Evolutionary conservation across 2,113 vertebrate genomes (phyloP).

Genomic region (Esox niger): DNA sequence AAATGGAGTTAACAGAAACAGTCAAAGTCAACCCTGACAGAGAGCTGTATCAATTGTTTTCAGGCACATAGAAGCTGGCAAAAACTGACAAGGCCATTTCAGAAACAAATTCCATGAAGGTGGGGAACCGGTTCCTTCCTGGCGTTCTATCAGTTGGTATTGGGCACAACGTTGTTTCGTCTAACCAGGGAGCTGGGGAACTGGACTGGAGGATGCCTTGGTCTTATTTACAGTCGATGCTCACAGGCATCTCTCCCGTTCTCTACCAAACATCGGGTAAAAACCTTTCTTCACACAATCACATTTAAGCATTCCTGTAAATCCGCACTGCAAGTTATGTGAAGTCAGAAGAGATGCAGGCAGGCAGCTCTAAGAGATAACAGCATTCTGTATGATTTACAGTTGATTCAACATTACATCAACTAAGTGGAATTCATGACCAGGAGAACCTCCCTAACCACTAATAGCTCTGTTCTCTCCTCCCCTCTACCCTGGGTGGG

Average conservation of each 20-base stretch:
- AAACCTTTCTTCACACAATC: slow-evolving; percentile 24
- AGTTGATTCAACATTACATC: slow-evolving; percentile 18
- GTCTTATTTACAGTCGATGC: slow-evolving; percentile 47
- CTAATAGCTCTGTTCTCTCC: not conserved
- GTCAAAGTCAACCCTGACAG: slow-evolving; percentile 53
- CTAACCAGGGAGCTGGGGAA: slow-evolving; percentile 41
- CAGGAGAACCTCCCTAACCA: not conserved
- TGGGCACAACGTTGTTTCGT: slow-evolving; percentile 25
- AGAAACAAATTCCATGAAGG: slow-evolving; percentile 17
- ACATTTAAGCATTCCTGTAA: slow-evolving; percentile 14
- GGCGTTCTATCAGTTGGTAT: slow-evolving; percentile 26
- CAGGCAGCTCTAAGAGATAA: slow-evolving; percentile 5
- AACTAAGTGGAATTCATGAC: slow-evolving; percentile 6
- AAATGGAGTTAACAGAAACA: slow-evolving; percentile 37
- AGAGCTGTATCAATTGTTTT: too few species aligned
- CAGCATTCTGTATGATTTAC: slow-evolving; percentile 1
- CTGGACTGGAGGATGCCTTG: slow-evolving; percentile 30
- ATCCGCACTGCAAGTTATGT: not conserved
- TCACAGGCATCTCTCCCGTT: not conserved
- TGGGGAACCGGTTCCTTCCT: slow-evolving; percentile 23
- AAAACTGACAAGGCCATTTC: slow-evolving; percentile 22
- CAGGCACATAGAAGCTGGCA: slow-evolving; percentile 25
- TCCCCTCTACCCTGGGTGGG: too few species aligned
- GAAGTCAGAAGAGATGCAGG: slow-evolving; percentile 25
- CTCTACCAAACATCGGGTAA: not conserved